phyloP scores from a whole-genome alignment of 2,888 invertebrate species.

The Helobdella robusta region DNA sequence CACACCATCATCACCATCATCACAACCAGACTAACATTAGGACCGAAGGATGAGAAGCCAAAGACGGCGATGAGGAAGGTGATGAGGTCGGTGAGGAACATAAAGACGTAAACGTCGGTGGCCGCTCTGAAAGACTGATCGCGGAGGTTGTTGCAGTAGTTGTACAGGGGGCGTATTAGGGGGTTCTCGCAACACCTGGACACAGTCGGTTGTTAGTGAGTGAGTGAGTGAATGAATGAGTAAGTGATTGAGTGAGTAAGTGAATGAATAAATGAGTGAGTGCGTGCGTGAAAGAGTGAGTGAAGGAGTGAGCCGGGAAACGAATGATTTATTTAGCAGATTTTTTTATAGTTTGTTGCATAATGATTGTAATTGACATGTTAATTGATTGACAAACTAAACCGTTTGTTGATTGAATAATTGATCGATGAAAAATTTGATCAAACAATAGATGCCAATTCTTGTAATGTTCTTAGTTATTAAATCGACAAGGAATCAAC shows the following conservation, averaged over 20 bases:
- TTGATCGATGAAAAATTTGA: too few species aligned
- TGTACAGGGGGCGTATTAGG: conserved; percentile 38
- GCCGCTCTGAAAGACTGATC: conserved; percentile 65
- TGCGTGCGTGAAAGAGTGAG: neutral
- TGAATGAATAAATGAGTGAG: neutral
- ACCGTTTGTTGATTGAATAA: too few species aligned
- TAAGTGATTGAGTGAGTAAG: neutral
- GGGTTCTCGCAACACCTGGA: neutral
- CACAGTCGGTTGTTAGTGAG: neutral
- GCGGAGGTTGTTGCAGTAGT: conserved; percentile 68
- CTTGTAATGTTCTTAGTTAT: too few species aligned
- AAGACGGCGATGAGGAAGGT: conserved; percentile 92
- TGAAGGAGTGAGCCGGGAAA: conserved; percentile 25
- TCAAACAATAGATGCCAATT: neutral
- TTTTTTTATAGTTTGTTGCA: too few species aligned
- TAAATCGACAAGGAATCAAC: too few species aligned
- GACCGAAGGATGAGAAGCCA: conserved; percentile 87
- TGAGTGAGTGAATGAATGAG: neutral
- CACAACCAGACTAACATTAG: conserved; percentile 44
- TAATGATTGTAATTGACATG: too few species aligned
- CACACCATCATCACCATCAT: neutral
- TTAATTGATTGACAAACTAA: too few species aligned
- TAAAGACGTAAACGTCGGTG: conserved; percentile 88
- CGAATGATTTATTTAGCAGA: too few species aligned
- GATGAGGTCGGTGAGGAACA: conserved; percentile 97